phyloP scores from a whole-genome alignment of 2,888 invertebrate genomes.

The Nomada goodeniana region DNA sequence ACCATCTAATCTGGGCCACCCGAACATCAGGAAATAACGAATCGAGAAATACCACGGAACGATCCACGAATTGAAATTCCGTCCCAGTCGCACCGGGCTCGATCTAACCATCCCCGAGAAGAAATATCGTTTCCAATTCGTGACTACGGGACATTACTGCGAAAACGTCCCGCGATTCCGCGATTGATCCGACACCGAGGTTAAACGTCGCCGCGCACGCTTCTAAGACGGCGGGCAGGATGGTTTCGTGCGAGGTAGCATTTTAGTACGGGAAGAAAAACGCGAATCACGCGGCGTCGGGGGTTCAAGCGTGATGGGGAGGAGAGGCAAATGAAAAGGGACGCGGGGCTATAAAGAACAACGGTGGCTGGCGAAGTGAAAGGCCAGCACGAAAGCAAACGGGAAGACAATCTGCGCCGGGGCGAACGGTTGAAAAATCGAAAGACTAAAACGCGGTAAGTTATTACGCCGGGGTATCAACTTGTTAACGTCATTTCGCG shows the following conservation, averaged over 20 bases:
- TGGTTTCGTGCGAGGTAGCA: conserved; percentile 35
- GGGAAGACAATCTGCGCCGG: background rate
- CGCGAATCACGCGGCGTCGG: conserved; percentile 33
- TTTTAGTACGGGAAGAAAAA: conserved; percentile 22
- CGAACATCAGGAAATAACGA: too few species aligned
- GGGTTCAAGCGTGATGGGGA: conserved; percentile 4
- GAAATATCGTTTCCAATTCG: background rate
- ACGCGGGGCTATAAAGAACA: conserved; percentile 28
- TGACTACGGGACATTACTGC: conserved; percentile 24
- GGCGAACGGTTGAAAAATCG: conserved; percentile 28
- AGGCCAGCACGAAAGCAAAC: conserved; percentile 34
- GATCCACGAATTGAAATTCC: background rate
- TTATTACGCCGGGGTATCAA: conserved; percentile 59
- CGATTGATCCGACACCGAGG: conserved; percentile 25
- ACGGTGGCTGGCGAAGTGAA: conserved; percentile 23
- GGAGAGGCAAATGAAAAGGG: conserved; percentile 35
- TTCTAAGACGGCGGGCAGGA: background rate
- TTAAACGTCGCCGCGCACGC: background rate
- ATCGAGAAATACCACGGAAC: background rate
- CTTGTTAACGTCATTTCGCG: conserved; percentile 64
- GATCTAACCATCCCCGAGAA: background rate
- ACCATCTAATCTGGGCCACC: too few species aligned
- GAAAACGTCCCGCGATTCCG: conserved; percentile 8
- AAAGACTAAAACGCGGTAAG: conserved; percentile 47
- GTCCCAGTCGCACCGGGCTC: background rate